Evolutionary conservation across 2,797 vertebrate species (phyloP), one percentile per base, ranked within the genome.

Genomic region (Hippocampus kuda): DNA sequence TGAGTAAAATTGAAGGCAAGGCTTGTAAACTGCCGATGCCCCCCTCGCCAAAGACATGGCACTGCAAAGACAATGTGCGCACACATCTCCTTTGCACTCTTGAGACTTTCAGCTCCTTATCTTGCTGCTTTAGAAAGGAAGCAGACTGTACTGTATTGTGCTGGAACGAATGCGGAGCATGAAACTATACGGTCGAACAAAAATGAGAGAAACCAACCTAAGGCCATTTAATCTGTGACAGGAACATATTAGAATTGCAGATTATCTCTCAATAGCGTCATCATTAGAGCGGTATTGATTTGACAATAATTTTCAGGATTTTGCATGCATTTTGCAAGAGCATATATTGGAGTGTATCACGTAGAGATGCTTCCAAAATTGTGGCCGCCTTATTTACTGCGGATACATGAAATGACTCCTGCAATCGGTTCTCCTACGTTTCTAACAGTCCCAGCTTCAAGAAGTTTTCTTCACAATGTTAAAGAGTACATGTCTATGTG

Each of bases 1-100:
- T 82, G 89, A 92, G 89, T 86, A 91, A 92, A 93, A 92, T 90
- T 91, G 90, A 91, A 92, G 87, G 86, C 88, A 84, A 76, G 84
- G 76, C 87, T 89, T 89, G 89, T 91, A 92, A 91, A 91, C 90
- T 88, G 84, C 87, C 81, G 72, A 79, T 79, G 86, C 85, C 88
- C 83, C 34, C 81, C 76, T 86, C 84, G 87, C 86, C 86, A 89
- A 89, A 88, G 88, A 90, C 89, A 84, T 84, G 79, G 83, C 83
- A 84, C 73, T 68, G 85, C 76, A 86, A 84, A 87, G 87, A 83
- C 83, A 83, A 84, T 87, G 81, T 85, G 84, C 83, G 77, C 75
- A 80, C 83, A 84, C 81, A 84, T 82, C 77, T 75, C 77, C 78
- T 79, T 79, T 72, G 71, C 76, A 79, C 87, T 83, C 84, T 78